Evolutionary conservation across 2,797 vertebrate species (phyloP), one percentile per base, ranked within the genome.

Genomic region (Leptatherina wallacei): DNA sequence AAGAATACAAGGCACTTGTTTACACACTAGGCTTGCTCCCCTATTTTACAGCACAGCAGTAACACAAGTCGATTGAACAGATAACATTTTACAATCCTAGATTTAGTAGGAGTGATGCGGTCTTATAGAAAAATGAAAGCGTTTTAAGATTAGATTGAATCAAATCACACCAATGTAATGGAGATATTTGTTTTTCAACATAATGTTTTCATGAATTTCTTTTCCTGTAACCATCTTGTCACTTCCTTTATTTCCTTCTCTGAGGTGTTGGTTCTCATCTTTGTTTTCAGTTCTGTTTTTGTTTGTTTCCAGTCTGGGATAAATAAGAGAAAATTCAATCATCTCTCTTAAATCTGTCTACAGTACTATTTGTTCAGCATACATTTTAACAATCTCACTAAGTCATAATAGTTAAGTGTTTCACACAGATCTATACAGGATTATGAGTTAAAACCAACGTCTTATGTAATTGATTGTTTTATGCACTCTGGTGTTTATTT

Each of bases 381-480:
- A 14, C 13, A n/a, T 55, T n/a, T 52, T 52, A 12, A 12, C n/a
- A 51, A 22, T 24, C 49, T 24, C 6, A 55, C 52, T 16, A 54
- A 29, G 13, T 54, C 24, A 16, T 12, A 51, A 10, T 9, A 52
- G 51, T 54, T 54, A 24, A 55, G 27, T 18, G 6, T 55, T 12
- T 12, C 62, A 54, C 68, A 22, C 30, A 40, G 22, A 24, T 38
- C 47, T 36, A 30, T 71, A 32, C 54, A 62, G 27, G 36, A 42
- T 55, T 30, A 61, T 7, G 22, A 61, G 35, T 42, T 61, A 38
- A 83, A 80, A 61, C 49, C 71, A 16, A 51, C 29, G 73, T 24
- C 55, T 86, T 88, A 81, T 65, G 69, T 84, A 85, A 83, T 44
- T 2, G 77, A 65, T 81, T 55, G 29, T 55, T 8, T 54, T 4